Evolutionary conservation across 2,888 invertebrate genomes (phyloP).

Genomic region (Sarcophaga caerulescens): DNA sequence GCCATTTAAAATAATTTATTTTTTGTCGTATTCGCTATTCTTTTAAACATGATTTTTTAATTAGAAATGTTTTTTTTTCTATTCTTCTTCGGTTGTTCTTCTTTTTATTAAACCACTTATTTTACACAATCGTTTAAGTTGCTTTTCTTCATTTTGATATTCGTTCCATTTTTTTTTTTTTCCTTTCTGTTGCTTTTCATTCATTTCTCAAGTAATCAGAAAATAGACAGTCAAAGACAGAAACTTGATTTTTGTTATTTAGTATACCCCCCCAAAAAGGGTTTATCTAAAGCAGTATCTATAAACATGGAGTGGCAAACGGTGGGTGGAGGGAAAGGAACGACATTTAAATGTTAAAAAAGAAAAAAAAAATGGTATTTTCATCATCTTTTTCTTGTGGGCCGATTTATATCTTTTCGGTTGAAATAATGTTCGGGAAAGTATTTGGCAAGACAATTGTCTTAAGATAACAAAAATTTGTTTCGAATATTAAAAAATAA

Average conservation of each 20-base stretch:
- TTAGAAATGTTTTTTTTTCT: conserved; percentile 26
- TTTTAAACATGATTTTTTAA: conserved; percentile 57
- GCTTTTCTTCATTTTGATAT: not conserved
- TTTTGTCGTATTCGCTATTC: not conserved
- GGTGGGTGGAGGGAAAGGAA: not conserved
- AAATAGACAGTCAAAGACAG: conserved; percentile 16
- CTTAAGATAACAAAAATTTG: conserved; percentile 32
- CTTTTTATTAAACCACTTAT: conserved; percentile 61
- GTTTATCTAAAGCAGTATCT: no score
- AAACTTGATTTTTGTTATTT: conserved; percentile 10
- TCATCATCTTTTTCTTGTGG: conserved; percentile 42
- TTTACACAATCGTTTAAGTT: conserved; percentile 57
- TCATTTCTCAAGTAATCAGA: conserved; percentile 1
- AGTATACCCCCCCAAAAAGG: not conserved
- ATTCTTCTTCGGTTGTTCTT: not conserved
- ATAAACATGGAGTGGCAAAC: no score
- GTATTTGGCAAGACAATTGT: conserved; percentile 57
- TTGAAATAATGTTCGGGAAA: conserved; percentile 59
- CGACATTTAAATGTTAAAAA: conserved; percentile 8
- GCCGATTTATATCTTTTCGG: not conserved
- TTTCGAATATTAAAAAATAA: conserved; percentile 21
- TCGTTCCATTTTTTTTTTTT: not conserved
- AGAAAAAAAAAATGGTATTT: conserved; percentile 54
- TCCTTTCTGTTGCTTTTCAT: not conserved
- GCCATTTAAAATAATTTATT: conserved; percentile 36